Evolutionary conservation across 2,113 vertebrate species (phyloP).

Genomic region (Physeter macrocephalus): DNA sequence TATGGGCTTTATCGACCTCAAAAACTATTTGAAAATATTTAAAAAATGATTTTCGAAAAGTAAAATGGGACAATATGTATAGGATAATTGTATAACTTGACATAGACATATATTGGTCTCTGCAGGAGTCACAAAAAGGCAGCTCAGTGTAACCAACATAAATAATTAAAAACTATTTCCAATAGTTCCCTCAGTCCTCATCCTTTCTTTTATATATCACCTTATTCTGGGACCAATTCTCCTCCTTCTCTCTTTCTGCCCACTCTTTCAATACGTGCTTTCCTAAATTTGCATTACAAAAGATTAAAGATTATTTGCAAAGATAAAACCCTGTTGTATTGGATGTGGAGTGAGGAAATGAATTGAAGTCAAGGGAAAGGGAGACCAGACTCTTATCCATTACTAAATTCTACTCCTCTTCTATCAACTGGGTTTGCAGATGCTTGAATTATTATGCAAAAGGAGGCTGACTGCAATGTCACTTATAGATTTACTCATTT

Average conservation of each 20-base stretch:
- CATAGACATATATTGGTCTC: neutral
- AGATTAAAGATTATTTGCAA: neutral
- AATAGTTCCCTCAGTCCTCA: neutral
- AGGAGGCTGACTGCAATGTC: neutral
- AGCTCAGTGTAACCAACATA: neutral
- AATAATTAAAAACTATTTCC: neutral
- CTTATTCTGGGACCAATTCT: neutral
- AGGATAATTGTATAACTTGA: neutral
- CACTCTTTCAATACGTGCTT: too few relatives aligned
- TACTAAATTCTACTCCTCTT: neutral
- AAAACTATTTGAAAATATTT: neutral
- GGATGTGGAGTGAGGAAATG: fast-evolving
- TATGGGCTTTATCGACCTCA: neutral
- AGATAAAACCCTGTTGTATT: neutral
- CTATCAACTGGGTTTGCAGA: neutral
- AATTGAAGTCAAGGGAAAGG: neutral
- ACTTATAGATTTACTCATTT: neutral
- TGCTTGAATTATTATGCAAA: neutral
- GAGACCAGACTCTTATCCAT: fast-evolving
- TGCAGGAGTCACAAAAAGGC: neutral
- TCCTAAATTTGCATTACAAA: neutral
- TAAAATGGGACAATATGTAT: neutral
- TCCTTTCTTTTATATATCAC: neutral
- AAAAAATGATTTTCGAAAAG: neutral
- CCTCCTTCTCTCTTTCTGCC: too few relatives aligned